A percentile compares a stretch with the other conserved stretches of the same genome.
These are phyloP conservation scores for Agrotis puta DNA, from an alignment of 2,888 invertebrate genomes.

Conservation along the genomic window DNA sequence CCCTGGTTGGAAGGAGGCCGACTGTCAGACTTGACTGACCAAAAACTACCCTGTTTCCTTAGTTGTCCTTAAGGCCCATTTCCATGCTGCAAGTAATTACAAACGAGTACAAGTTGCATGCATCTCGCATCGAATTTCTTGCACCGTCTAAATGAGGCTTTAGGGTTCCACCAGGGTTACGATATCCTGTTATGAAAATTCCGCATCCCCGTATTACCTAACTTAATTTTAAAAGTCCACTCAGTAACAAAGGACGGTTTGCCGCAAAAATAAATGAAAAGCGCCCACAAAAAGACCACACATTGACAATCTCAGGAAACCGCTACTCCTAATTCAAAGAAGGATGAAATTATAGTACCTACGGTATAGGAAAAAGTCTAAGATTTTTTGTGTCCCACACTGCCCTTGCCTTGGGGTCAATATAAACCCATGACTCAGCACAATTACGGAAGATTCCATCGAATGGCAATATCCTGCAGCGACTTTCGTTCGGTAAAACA, in stretches of 20 bases:
- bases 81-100: no score
- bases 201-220: no score
- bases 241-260: not conserved
- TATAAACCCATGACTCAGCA: conserved; percentile 49
- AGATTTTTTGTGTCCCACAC: not conserved
- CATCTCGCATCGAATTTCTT: no score
- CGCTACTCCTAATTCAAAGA: conserved; percentile 31
- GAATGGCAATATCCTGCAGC: not conserved
- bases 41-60: no score
- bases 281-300: not conserved
- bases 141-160: no score
- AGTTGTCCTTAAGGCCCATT: no score
- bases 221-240: no score
- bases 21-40: no score
- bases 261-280: not conserved
- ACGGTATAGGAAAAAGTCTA: not conserved
- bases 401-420: conserved; percentile 1
- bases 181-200: no score
- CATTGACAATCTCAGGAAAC: not conserved
- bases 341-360: conserved; percentile 18
- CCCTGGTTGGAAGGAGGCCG: no score
- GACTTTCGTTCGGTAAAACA: conserved; percentile 23
- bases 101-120: no score
- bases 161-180: no score
- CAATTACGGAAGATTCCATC: conserved; percentile 39